Percentiles rank a stretch among this genome's conserved stretches.
Conservation (phyloP, 2,888 invertebrate genomes). For the Pandemis cinnamomeana region DNA sequence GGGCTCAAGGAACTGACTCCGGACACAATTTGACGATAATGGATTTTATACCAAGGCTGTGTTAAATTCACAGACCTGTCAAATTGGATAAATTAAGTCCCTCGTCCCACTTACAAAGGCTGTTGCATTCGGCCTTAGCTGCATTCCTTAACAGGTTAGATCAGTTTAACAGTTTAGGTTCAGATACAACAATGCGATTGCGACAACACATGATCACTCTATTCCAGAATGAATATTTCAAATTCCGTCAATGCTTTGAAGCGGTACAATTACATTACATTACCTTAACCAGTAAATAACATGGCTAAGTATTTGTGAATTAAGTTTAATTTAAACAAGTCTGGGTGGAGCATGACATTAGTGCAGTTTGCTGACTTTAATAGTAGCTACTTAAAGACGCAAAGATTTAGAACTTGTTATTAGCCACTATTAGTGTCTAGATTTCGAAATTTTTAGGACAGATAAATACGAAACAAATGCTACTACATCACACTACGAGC, state of each 20-base stretch:
- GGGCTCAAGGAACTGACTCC: conserved; percentile 15
- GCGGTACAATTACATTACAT: conserved; percentile 27
- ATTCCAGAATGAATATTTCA: conserved; percentile 40
- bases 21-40: conserved; percentile 43
- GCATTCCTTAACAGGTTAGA: conserved; percentile 71
- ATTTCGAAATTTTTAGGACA: neutral
- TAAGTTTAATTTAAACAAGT: conserved; percentile 28
- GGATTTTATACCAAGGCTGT: conserved; percentile 46
- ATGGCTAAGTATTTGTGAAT: conserved; percentile 16
- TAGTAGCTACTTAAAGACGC: neutral
- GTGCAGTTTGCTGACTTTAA: neutral
- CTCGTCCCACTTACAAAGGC: conserved; percentile 63
- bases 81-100: conserved; percentile 68
- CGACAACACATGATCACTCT: conserved; percentile 56
- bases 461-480: neutral
- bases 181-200: conserved; percentile 63
- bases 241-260: conserved; percentile 34
- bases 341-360: conserved; percentile 20
- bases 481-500: neutral
- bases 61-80: conserved; percentile 65
- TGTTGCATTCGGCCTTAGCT: conserved; percentile 62
- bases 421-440: neutral
- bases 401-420: neutral
- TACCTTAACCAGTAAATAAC: conserved; percentile 35
- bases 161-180: conserved; percentile 50